These are phyloP conservation scores for Acanthococcus lagerstroemiae DNA, from an alignment of 2,888 invertebrate genomes.

Conservation along the genomic window DNA sequence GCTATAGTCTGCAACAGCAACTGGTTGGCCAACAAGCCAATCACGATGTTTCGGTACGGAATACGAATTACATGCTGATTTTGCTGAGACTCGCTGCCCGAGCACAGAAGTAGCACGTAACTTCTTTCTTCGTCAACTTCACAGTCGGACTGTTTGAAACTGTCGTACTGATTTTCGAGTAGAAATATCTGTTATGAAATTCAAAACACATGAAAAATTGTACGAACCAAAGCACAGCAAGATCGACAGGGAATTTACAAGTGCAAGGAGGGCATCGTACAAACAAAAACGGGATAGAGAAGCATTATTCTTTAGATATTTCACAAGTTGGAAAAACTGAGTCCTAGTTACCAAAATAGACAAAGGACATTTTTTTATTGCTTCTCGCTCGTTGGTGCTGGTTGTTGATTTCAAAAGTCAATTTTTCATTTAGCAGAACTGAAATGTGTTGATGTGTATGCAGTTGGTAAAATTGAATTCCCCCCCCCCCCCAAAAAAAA, in stretches of 20 bases:
- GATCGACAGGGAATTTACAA: background rate
- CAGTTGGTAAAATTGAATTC: no score
- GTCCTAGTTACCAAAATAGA: no score
- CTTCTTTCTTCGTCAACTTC: slow-evolving; percentile 41
- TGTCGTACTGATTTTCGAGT: slow-evolving; percentile 48
- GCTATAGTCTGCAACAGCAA: slow-evolving; percentile 85
- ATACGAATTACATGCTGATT: slow-evolving; percentile 72
- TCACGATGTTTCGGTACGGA: slow-evolving; percentile 75
- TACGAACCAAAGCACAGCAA: background rate
- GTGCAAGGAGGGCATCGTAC: no score
- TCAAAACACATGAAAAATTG: background rate
- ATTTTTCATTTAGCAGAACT: no score
- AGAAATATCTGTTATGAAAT: slow-evolving; percentile 50
- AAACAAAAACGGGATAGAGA: no score
- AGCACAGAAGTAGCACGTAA: slow-evolving; percentile 41
- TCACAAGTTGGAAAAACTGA: no score
- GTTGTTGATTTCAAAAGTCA: no score
- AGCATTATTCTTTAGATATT: no score
- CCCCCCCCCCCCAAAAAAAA: no score
- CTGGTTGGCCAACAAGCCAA: slow-evolving; percentile 83
- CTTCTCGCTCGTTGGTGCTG: no score
- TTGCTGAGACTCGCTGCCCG: slow-evolving; percentile 42
- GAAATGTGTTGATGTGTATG: no score
- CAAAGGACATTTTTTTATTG: no score
- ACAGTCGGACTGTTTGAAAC: slow-evolving; percentile 39